Base-by-base conservation (phyloP, 2,888 invertebrate species). In the Clivina fossor region DNA sequence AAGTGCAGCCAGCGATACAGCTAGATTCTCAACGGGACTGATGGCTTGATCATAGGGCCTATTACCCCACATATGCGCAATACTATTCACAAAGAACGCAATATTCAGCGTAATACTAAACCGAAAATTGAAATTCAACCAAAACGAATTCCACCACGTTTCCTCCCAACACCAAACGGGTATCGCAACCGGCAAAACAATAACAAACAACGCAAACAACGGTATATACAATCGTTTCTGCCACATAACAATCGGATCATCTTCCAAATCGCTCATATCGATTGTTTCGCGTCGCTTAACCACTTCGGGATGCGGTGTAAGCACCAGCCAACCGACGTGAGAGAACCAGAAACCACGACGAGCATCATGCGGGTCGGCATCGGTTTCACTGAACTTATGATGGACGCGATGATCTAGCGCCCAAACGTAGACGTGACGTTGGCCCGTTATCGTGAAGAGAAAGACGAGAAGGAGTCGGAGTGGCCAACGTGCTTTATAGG, bases 71-170 rank as follows among this genome's bases (percentile, higher is more conserved):
- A 92, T 83, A 71, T 96, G 96, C 0, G 96, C 95, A 8, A 90
- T 88, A 70, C 93, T 93, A 73, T 96, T 96, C n/a, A 96, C 94
- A 65, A 88, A 84, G 80, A 90, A 97, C 1, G 96, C 96, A 62
- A 91, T 88, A 74, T 97, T 93, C 5, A 97, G 80, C 0, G 89
- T 90, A 60, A 86, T 78, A 49, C 86, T 86, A 75, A 94, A 96
- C 43, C 96, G 81, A 62, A 85, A 80, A 59, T 91, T 84, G 69
- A 90, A 91, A 66, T 88, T 86, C 5, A 94, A 81, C 78, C 90
- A 88, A 74, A 92, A 93, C 3, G 92, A 86, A 63, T 82, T 83
- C 75, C 84, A 79, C 8, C 89, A 69, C 1, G 80, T 78, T 73
- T 97, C 96, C 33, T 84, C 77, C 94, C 95, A 97, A 67, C 81